These are phyloP conservation scores for Drosophila greeni DNA, from an alignment of 2,888 invertebrate genomes.

Conservation along the genomic window DNA sequence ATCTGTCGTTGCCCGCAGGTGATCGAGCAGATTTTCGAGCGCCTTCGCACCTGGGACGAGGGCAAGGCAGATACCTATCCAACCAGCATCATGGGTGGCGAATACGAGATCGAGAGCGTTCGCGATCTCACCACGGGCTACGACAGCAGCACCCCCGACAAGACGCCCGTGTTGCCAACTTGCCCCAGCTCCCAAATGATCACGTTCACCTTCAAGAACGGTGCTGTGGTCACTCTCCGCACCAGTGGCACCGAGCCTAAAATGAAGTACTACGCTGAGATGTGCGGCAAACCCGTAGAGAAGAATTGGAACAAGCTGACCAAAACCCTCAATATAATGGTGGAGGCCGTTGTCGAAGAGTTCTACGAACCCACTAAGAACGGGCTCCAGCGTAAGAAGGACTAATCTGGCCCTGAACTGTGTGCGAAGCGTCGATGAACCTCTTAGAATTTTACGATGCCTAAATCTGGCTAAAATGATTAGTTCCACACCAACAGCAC, in stretches of 20 bases:
- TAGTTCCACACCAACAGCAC: slow-evolving; percentile 20
- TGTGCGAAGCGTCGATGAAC: background rate
- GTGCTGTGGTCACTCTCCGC: slow-evolving; percentile 91
- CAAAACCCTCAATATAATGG: slow-evolving; percentile 85
- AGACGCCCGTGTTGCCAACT: slow-evolving; percentile 85
- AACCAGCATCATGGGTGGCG: slow-evolving; percentile 81
- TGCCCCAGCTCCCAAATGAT: slow-evolving; percentile 92
- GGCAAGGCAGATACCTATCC: slow-evolving; percentile 84
- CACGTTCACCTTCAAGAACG: slow-evolving; percentile 93
- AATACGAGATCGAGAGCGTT: slow-evolving; percentile 84
- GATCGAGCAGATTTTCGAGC: slow-evolving; percentile 88
- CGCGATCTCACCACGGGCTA: slow-evolving; percentile 92
- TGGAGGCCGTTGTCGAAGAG: slow-evolving; percentile 87
- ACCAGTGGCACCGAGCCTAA: slow-evolving; percentile 99
- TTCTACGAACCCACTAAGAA: slow-evolving; percentile 89
- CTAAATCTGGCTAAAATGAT: slow-evolving; percentile 20
- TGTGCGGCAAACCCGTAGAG: slow-evolving; percentile 85
- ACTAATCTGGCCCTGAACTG: slow-evolving; percentile 30
- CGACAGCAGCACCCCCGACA: slow-evolving; percentile 85
- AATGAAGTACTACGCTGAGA: slow-evolving; percentile 98
- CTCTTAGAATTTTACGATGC: slow-evolving; percentile 26
- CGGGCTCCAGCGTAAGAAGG: slow-evolving; percentile 78
- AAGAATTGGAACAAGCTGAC: slow-evolving; percentile 84
- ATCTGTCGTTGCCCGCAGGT: slow-evolving; percentile 87
- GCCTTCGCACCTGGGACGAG: slow-evolving; percentile 85